A percentile compares a stretch with the other conserved stretches of the same genome.
phyloP scores from a whole-genome alignment of 2,797 vertebrate species.

The Mastacembelus armatus region DNA sequence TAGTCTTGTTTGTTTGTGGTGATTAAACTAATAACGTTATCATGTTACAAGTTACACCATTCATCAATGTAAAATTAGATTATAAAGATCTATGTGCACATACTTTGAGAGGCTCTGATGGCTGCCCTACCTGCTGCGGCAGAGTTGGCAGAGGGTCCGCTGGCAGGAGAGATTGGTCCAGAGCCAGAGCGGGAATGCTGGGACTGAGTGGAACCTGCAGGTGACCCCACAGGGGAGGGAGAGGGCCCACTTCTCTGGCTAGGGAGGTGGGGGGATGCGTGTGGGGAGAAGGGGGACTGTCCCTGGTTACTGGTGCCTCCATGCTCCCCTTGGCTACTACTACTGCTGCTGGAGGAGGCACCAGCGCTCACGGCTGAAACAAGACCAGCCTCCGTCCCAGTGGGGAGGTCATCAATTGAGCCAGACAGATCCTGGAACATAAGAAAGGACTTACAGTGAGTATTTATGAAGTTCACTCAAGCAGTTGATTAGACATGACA shows the following conservation, averaged over 20 bases:
- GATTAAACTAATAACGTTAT: conserved; percentile 51
- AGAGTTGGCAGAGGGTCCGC: conserved; percentile 77
- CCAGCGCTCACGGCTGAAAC: conserved; percentile 89
- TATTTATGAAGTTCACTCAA: conserved; percentile 47
- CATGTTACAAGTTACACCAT: conserved; percentile 31
- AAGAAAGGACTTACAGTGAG: conserved; percentile 47
- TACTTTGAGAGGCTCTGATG: conserved; percentile 5
- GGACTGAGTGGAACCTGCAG: conserved; percentile 92
- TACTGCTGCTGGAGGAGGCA: conserved; percentile 87
- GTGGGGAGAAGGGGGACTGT: conserved; percentile 95
- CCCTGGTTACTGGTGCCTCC: conserved; percentile 86
- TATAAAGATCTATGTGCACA: conserved; percentile 21
- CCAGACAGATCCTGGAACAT: conserved; percentile 92
- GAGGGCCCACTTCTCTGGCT: conserved; percentile 92
- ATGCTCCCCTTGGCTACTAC: conserved; percentile 91
- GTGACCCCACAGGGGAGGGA: conserved; percentile 93
- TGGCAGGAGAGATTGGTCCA: conserved; percentile 93
- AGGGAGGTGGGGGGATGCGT: conserved; percentile 91
- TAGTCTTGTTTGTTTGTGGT: conserved; percentile 49
- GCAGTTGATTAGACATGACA: conserved; percentile 54
- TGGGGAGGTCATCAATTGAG: conserved; percentile 96
- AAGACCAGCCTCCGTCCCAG: conserved; percentile 91
- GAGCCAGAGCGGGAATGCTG: conserved; percentile 94
- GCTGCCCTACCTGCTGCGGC: conserved; percentile 86
- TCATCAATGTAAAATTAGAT: conserved; percentile 41